Evolutionary conservation across 1,140 invertebrate genomes (phyloP), one percentile per base, ranked within the genome.

Genomic region (Trichomalopsis sarcophagae): DNA sequence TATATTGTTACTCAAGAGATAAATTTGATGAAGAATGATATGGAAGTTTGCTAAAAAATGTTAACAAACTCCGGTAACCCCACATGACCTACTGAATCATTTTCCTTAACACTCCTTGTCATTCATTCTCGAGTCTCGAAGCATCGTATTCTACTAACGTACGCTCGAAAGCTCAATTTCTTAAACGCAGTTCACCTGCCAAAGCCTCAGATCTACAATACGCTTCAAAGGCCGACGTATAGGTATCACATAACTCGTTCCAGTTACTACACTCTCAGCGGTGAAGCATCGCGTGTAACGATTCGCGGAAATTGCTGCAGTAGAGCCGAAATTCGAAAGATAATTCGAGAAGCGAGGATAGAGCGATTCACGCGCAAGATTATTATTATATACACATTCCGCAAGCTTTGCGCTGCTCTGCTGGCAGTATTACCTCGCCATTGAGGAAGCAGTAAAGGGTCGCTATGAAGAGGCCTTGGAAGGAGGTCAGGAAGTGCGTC

Each of bases 381-480:
- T 62, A 62, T 62, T 21, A 21, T 7, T 62, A 62, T 62, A 27
- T 27, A 27, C 27, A 27, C 1, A 62, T n/a, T 21, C 17, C 10
- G 44, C 44, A 0, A 50, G 1, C 13, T 50, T 13, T 50, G 47
- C 47, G 11, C 47, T 14, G 10, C 40, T 68, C 5, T 68, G 27
- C 27, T 27, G 44, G 17, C 44, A 62, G n/a, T 55, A 91, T 95
- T 93, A 98, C 97, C 95, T 98, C 97, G 78, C 96, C 96, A 89
- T 98, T 98, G 47, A 97, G 92, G 88, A 98, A 98, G 90, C 97
- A 98, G 91, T 98, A 98, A 27, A 98, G 93, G 3, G 96, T 94
- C 0, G 97, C 96, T 40, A 98, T 96, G 89, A 98, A 97, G 85
- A 98, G 96, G 4, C 97, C 97, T 94, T 98, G 97, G 89, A 97